Evolutionary conservation across 2,797 vertebrate species (phyloP).

Genomic region (Muscicapa striata): DNA sequence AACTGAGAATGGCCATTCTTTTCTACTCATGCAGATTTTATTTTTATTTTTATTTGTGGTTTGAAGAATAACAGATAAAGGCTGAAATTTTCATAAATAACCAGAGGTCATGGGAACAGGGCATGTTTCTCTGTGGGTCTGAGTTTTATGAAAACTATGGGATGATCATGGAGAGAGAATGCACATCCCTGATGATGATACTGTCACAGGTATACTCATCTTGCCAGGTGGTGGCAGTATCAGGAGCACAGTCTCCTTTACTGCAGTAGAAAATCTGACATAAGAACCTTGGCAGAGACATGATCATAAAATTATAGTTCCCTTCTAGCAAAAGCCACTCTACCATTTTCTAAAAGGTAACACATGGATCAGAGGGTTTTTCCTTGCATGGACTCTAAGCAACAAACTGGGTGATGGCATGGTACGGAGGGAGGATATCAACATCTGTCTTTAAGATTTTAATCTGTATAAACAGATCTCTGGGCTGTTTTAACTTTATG

Average conservation of each 20-base stretch:
- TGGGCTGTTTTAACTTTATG: background rate
- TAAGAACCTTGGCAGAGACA: background rate
- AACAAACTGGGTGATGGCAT: background rate
- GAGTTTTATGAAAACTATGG: background rate
- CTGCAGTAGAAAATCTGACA: background rate
- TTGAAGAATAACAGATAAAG: background rate
- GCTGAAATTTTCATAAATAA: background rate
- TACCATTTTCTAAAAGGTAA: background rate
- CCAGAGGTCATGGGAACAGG: background rate
- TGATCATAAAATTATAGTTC: background rate
- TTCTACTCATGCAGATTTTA: background rate
- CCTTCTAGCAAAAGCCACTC: background rate
- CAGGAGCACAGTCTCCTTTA: background rate
- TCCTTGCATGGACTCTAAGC: background rate
- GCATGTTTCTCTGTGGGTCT: background rate
- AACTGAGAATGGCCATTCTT: background rate
- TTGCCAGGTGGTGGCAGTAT: background rate
- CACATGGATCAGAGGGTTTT: background rate
- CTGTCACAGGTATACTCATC: background rate
- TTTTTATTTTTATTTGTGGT: background rate
- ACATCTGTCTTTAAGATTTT: background rate
- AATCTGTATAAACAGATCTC: background rate
- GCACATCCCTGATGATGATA: background rate
- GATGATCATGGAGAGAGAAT: background rate
- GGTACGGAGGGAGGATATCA: background rate